Percentiles rank a stretch among this genome's conserved stretches.
Conservation (phyloP, 2,797 vertebrate species). For the Threskiornis aethiopicus region DNA sequence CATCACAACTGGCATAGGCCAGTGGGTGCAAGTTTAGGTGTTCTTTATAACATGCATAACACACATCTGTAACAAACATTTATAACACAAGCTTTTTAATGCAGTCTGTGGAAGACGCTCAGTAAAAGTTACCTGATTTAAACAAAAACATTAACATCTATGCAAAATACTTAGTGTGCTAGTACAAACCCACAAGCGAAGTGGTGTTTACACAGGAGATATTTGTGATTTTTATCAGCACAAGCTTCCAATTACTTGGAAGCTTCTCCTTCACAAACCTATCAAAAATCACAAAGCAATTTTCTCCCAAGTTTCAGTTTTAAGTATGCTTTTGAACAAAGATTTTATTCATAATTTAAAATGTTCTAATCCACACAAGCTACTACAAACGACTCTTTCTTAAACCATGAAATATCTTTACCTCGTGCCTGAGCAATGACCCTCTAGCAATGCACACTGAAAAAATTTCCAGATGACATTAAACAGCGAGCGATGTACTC, state of each 20-base stretch:
- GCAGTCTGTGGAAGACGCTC: rapidly evolving
- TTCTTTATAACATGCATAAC: background rate
- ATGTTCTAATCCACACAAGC: background rate
- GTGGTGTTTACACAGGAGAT: background rate
- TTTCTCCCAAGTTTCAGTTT: background rate
- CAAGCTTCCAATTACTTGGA: background rate
- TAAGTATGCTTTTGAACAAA: background rate
- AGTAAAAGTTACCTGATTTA: background rate
- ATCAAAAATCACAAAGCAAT: background rate
- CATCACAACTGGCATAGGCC: background rate
- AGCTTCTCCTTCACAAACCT: background rate
- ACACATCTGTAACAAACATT: rapidly evolving
- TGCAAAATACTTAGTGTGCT: background rate
- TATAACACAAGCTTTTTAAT: background rate
- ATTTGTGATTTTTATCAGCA: background rate
- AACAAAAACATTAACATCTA: background rate
- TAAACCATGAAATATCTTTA: background rate
- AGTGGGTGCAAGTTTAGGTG: background rate
- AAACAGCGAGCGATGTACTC: background rate
- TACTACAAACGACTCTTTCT: background rate
- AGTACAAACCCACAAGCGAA: background rate
- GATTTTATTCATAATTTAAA: background rate
- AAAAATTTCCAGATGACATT: background rate
- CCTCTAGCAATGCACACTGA: background rate
- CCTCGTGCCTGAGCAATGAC: background rate